A percentile compares a stretch with the other conserved stretches of the same genome.
These are phyloP conservation scores for Campoletis sonorensis DNA, from an alignment of 1,140 invertebrate genomes.

Conservation along the genomic window DNA sequence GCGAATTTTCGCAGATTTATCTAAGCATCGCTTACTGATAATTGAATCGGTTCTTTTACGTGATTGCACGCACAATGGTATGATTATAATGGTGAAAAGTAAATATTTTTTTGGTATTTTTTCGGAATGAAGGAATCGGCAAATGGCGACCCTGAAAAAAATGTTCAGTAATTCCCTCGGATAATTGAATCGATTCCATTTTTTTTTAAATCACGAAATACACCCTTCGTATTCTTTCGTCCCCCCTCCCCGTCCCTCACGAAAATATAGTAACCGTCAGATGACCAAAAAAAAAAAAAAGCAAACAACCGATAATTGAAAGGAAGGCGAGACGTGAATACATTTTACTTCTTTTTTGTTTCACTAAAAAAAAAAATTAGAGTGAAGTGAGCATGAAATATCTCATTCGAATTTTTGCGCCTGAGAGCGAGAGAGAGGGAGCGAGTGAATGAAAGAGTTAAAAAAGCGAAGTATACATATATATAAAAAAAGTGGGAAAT, in stretches of 20 bases:
- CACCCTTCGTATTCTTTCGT: too few species aligned
- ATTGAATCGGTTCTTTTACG: too few species aligned
- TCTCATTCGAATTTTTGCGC: constrained; percentile 55
- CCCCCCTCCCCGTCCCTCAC: background rate
- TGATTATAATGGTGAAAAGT: too few species aligned
- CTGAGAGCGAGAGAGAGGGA: constrained; percentile 55
- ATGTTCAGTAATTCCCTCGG: too few species aligned
- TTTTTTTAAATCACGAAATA: too few species aligned
- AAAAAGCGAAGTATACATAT: constrained; percentile 54
- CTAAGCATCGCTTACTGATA: too few species aligned
- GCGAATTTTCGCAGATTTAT: too few species aligned
- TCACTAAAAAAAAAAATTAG: constrained; percentile 42
- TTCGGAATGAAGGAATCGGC: too few species aligned
- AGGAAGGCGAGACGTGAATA: background rate
- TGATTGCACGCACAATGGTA: too few species aligned
- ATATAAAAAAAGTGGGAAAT: constrained; percentile 47
- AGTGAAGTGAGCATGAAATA: constrained; percentile 54
- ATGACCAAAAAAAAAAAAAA: background rate
- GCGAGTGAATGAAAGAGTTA: constrained; percentile 55
- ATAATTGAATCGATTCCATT: too few species aligned
- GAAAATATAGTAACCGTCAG: background rate
- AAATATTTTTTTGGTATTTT: too few species aligned
- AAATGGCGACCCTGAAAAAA: too few species aligned
- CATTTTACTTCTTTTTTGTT: constrained; percentile 28
- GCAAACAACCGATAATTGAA: background rate